Conservation (phyloP, 2,113 vertebrate genomes). For the Lanius collurio region DNA sequence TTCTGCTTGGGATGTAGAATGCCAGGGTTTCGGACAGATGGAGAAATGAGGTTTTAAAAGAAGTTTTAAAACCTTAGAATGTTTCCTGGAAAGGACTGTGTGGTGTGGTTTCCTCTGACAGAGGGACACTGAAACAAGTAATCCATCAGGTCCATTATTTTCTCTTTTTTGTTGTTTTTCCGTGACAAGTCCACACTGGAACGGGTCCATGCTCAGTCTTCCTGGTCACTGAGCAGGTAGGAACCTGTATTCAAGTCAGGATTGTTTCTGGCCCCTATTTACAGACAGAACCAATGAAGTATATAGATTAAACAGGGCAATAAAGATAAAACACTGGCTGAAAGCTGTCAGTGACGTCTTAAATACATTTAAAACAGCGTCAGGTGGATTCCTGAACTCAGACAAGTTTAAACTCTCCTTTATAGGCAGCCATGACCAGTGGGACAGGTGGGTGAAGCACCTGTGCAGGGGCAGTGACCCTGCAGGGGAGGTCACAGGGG, state of each 20-base stretch:
- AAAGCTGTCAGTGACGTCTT: not conserved
- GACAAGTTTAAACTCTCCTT: not conserved
- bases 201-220: not conserved
- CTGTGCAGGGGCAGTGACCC: not conserved
- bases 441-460: not conserved
- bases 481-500: not conserved
- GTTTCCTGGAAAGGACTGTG: not conserved
- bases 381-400: not conserved
- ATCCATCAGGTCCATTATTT: not conserved
- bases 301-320: not conserved
- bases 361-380: not conserved
- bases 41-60: not conserved
- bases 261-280: not conserved
- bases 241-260: not conserved
- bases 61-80: not conserved
- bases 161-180: not conserved
- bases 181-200: not conserved
- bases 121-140: not conserved
- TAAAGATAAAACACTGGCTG: not conserved
- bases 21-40: not conserved
- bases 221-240: not conserved
- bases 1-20: not conserved
- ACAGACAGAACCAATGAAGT: not conserved
- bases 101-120: not conserved
- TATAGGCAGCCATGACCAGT: not conserved